Evolutionary conservation across 1,140 invertebrate genomes (phyloP).

Genomic region (Colletes latitarsis): DNA sequence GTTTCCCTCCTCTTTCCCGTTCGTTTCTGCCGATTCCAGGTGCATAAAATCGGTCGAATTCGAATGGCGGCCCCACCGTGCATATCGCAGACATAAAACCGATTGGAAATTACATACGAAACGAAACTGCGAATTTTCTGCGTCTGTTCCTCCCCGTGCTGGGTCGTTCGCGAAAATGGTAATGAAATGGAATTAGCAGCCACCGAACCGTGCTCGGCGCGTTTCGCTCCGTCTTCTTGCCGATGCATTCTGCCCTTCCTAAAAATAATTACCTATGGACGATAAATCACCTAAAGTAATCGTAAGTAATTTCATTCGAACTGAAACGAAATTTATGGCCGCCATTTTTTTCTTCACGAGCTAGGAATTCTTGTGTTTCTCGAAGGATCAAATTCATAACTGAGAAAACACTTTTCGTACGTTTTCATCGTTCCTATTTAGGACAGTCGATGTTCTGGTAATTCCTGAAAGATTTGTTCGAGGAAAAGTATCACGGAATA

Average conservation of each 20-base stretch:
- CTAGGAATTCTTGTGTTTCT: no score
- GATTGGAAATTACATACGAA: constrained; percentile 62
- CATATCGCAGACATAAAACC: constrained; percentile 41
- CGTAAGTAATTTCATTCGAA: no score
- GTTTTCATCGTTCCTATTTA: no score
- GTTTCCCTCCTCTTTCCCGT: constrained; percentile 49
- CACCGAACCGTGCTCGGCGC: not conserved
- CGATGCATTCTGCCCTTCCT: no score
- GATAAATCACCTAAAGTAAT: no score
- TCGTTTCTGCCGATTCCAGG: constrained; percentile 41
- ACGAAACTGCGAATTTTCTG: constrained; percentile 65
- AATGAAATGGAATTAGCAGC: constrained; percentile 64
- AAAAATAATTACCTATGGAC: no score
- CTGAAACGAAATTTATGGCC: no score
- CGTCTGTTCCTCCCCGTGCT: constrained; percentile 5
- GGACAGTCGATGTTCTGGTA: no score
- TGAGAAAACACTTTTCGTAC: no score
- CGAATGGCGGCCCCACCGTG: not conserved
- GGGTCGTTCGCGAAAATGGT: constrained; percentile 32
- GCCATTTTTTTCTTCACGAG: no score
- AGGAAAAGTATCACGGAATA: constrained; percentile 5
- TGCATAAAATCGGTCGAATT: constrained; percentile 54
- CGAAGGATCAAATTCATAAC: no score
- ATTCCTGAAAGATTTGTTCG: no score
- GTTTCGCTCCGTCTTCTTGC: constrained; percentile 32